Conservation (phyloP, 2,113 vertebrate genomes). For the Poeciliopsis turrubarensis region DNA sequence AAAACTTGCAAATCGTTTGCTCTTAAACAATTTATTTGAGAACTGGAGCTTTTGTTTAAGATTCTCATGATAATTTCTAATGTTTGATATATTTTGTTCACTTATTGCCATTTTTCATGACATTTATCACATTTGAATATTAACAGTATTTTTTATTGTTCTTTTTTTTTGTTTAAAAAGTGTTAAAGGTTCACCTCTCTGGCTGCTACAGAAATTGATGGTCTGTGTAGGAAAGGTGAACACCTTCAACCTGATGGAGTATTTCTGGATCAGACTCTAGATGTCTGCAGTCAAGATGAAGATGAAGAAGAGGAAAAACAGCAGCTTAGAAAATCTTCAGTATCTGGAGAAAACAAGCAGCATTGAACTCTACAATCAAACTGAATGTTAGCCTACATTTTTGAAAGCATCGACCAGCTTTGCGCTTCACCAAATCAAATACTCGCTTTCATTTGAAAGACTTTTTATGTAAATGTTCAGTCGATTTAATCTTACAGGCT, state of each 20-base stretch:
- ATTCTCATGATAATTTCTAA: not conserved
- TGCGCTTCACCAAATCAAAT: not conserved
- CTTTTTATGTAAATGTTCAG: not conserved
- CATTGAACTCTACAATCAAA: not conserved
- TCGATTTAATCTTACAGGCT: constrained; percentile 1
- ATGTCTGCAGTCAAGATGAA: constrained; percentile 61
- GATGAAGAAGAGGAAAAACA: constrained; percentile 45
- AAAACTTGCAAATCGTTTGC: no score
- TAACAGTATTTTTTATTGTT: not conserved
- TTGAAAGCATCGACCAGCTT: not conserved
- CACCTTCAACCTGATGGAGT: constrained; percentile 41
- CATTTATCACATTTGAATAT: not conserved
- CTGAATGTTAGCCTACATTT: not conserved
- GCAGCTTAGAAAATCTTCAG: not conserved
- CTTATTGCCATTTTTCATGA: not conserved
- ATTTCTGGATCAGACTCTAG: constrained; percentile 39
- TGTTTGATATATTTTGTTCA: not conserved
- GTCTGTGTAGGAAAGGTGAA: constrained; percentile 1
- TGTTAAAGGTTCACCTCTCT: constrained; percentile 56
- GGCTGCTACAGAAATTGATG: constrained; percentile 20
- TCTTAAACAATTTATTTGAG: no score
- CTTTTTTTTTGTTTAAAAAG: constrained; percentile 42
- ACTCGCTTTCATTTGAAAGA: not conserved
- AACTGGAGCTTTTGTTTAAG: no score
- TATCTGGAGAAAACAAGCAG: not conserved